A percentile compares a stretch with the other conserved stretches of the same genome.
Conservation (phyloP, 64 coral and sea anemone genomes). For the Orbicella faveolata region DNA sequence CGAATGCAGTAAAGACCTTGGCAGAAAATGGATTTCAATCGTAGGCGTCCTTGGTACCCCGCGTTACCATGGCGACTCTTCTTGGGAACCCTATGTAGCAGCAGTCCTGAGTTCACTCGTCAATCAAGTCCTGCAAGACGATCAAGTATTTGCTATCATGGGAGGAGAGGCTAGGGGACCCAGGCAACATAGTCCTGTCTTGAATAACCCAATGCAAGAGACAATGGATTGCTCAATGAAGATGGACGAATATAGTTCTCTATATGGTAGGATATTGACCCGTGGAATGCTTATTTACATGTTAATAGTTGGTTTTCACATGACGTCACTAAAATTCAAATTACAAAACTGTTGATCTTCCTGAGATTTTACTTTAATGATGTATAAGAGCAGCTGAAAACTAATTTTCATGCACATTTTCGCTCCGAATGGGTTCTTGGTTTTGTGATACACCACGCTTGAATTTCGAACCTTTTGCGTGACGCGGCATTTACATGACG, state of each 20-base stretch:
- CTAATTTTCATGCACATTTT: too few species aligned
- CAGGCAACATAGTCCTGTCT: not conserved
- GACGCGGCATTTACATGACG: too few species aligned
- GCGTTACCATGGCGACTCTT: not conserved
- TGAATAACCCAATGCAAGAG: not conserved
- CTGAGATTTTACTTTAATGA: too few species aligned
- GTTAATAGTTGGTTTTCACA: too few species aligned
- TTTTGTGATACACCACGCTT: too few species aligned
- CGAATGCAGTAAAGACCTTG: constrained; percentile 31
- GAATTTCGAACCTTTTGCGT: too few species aligned
- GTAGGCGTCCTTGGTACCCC: not conserved
- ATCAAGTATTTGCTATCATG: constrained; percentile 27
- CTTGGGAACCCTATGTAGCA: constrained; percentile 28
- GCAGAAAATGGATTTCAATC: constrained; percentile 20
- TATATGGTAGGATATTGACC: not conserved
- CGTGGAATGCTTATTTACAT: not conserved
- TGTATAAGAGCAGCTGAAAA: too few species aligned
- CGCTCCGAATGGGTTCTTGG: too few species aligned
- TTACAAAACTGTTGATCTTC: too few species aligned
- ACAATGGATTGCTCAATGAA: not conserved
- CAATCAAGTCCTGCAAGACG: constrained; percentile 15
- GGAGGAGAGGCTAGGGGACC: not conserved
- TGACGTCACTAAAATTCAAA: too few species aligned
- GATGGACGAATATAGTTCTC: not conserved
- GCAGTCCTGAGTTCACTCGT: constrained; percentile 2